A percentile compares a stretch with the other conserved stretches of the same genome.
Evolutionary conservation across 2,113 vertebrate genomes (phyloP).

Genomic region (Rhineura floridana): DNA sequence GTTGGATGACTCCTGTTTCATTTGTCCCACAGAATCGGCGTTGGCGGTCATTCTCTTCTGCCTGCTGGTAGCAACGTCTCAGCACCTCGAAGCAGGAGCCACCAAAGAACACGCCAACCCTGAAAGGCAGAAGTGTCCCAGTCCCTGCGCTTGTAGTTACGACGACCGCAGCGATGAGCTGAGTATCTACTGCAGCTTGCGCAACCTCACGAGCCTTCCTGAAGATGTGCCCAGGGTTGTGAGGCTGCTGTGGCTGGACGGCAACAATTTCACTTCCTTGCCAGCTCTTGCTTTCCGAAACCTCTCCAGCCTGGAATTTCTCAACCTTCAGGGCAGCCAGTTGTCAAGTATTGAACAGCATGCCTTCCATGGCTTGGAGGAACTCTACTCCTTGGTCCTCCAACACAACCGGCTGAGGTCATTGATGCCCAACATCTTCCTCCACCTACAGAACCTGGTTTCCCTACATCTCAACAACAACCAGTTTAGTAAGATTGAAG

Average conservation of each 20-base stretch:
- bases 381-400: slow-evolving; percentile 87
- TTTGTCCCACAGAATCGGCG: slow-evolving; percentile 15
- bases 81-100: background rate
- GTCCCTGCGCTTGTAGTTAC: slow-evolving; percentile 81
- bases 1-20: background rate
- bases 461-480: slow-evolving; percentile 92
- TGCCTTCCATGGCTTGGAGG: slow-evolving; percentile 83
- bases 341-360: slow-evolving; percentile 82
- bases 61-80: slow-evolving; percentile 35
- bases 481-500: slow-evolving; percentile 85
- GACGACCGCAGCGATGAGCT: slow-evolving; percentile 86
- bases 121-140: slow-evolving; percentile 79
- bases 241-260: slow-evolving; percentile 89
- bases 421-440: slow-evolving; percentile 80
- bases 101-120: slow-evolving; percentile 43
- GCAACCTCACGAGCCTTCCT: slow-evolving; percentile 83
- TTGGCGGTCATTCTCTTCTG: slow-evolving; percentile 60
- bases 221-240: slow-evolving; percentile 76
- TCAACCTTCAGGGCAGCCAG: slow-evolving; percentile 89
- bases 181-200: slow-evolving; percentile 89
- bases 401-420: slow-evolving; percentile 85
- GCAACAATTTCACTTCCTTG: slow-evolving; percentile 86
- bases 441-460: slow-evolving; percentile 85
- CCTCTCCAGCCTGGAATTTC: slow-evolving; percentile 84
- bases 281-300: slow-evolving; percentile 81